phyloP scores from a whole-genome alignment of 2,113 vertebrate genomes.

The Saccopteryx leptura region DNA sequence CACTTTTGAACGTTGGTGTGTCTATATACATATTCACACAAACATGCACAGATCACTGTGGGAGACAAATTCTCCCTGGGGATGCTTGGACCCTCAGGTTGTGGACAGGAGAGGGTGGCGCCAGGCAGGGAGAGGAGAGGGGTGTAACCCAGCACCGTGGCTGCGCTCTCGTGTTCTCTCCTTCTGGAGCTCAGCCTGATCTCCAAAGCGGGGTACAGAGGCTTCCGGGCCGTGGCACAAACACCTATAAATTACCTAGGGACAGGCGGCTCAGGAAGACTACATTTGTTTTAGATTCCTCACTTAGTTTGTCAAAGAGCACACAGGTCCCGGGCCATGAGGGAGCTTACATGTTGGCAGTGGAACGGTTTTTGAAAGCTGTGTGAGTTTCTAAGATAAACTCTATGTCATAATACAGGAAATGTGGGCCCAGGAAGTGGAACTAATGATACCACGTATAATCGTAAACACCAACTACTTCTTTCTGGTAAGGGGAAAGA shows the following conservation, averaged over 20 bases:
- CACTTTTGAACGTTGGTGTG: background rate
- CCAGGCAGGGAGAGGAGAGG: background rate
- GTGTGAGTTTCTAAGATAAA: slow-evolving; percentile 29
- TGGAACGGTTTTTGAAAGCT: background rate
- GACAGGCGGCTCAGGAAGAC: background rate
- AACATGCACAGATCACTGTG: background rate
- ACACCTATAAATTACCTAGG: background rate
- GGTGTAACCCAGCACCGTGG: background rate
- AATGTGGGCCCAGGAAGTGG: background rate
- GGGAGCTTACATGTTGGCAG: background rate
- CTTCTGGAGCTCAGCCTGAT: background rate
- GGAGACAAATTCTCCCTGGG: background rate
- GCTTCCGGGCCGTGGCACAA: background rate
- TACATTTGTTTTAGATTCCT: background rate
- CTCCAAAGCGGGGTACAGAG: background rate
- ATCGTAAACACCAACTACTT: slow-evolving; percentile 38
- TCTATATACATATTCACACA: background rate
- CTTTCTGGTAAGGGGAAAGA: background rate
- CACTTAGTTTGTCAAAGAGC: background rate
- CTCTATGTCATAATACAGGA: background rate
- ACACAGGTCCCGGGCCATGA: background rate
- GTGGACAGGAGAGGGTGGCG: background rate
- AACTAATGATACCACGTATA: background rate
- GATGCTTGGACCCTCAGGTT: background rate
- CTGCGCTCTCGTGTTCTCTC: background rate